Evolutionary conservation across 23 tunicate genomes (phyloP), one percentile per base, ranked within the genome.

Genomic region (Clavelina lepadiformis): DNA sequence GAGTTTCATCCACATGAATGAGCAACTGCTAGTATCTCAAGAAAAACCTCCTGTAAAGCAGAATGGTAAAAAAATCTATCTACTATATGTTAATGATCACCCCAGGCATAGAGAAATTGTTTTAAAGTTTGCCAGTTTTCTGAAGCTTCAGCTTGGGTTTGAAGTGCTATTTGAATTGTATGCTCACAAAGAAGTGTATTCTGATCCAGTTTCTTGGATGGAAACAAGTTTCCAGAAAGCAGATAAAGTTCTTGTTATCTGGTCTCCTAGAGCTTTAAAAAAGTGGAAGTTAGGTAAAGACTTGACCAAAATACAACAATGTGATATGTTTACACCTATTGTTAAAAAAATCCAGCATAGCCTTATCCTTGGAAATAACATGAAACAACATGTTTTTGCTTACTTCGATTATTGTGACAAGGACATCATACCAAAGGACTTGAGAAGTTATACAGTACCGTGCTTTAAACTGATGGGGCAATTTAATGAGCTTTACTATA

Each of bases 131-230:
- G 77, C 77, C n/a, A 22, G 51, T 20, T 77, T 46, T 64, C 70
- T 86, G 8, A 67, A 65, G 34, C 61, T 44, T 37, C 80, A 86
- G 49, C 71, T 77, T 33, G 80, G 78, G 5, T 81, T 86, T 46
- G 80, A 86, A 53, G 95, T 86, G 11, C 25, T 75, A 8, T 32
- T 78, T 25, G 71, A 70, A 18, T 46, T 65, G 0, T 86, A 68
- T 75, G 55, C 77, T 35, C 44, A 38, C 26, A 35, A 71, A 11
- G 57, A 33, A 32, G 64, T 72, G 8, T 44, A 47, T 54, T 31
- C 24, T 0, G 75, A 77, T 55, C 76, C 54, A n/a, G 49, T 56
- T 31, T 11, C 31, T 13, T 53, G 59, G 59, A 6, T 53, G 22
- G 59, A 53, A 6, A n/a, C 7, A n/a, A n/a, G 7, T 6, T 11